Percentiles rank a stretch among this genome's conserved stretches.
Evolutionary conservation across 2,888 invertebrate species (phyloP).

Genomic region (Tyria jacobaeae): DNA sequence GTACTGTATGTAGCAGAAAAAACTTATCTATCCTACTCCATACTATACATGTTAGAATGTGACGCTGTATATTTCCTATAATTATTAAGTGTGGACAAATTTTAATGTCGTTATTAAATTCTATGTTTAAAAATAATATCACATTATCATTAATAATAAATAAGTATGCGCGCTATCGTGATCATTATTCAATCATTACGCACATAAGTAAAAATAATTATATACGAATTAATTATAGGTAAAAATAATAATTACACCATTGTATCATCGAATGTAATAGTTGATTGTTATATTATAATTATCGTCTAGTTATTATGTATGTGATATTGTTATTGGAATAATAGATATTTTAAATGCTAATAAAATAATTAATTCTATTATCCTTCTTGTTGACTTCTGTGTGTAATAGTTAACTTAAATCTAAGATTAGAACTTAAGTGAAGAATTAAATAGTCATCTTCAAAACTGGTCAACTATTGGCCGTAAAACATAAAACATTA

Average conservation of each 20-base stretch:
- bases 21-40: constrained; percentile 51
- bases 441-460: constrained; percentile 48
- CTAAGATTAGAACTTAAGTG: constrained; percentile 57
- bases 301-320: constrained; percentile 82
- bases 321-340: constrained; percentile 85
- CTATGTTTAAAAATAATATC: constrained; percentile 51
- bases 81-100: constrained; percentile 50
- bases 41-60: constrained; percentile 61
- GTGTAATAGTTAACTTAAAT: constrained; percentile 66
- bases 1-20: constrained; percentile 52
- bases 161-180: constrained; percentile 59
- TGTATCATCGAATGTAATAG: constrained; percentile 84
- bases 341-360: constrained; percentile 82
- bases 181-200: constrained; percentile 73
- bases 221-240: constrained; percentile 78
- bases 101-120: constrained; percentile 53
- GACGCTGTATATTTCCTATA: constrained; percentile 58
- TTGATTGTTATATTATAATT: constrained; percentile 79
- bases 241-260: constrained; percentile 69
- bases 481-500: constrained; percentile 24
- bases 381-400: constrained; percentile 83
- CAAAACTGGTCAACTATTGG: constrained; percentile 37
- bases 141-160: constrained; percentile 45
- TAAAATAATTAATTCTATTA: constrained; percentile 71
- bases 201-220: constrained; percentile 66